Evolutionary conservation across 2,113 vertebrate genomes (phyloP), one percentile per base, ranked within the genome.

Genomic region (Gadus macrocephalus): DNA sequence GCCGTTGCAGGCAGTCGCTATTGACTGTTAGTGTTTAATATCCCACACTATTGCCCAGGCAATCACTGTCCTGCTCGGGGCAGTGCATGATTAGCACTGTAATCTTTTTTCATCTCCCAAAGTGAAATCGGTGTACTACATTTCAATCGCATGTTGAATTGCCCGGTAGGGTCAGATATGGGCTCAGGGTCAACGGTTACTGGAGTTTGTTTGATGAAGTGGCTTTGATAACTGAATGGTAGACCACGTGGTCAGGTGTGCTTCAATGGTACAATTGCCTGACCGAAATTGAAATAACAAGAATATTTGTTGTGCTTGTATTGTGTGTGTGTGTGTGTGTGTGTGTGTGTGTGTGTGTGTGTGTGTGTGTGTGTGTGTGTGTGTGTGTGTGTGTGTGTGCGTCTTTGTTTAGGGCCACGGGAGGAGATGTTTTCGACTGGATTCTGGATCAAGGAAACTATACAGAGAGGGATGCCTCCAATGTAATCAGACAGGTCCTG

Each of bases 381-480:
- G 67, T 74, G 60, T 61, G 35, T 71, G 59, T 69, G 53, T n/a
- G 16, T 28, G 3, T 27, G 11, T 70, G 27, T 25, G 27, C 35
- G 53, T 35, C 27, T 20, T 3, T 60, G 15, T 19, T 62, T 81
- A 94, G 93, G 38, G 93, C 93, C 70, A 94, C 93, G 56, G 93
- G 93, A 63, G 92, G 93, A 25, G 93, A 94, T 66, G 93, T 94
- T 16, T 94, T 94, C 38, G 93, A 94, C 77, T 94, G 93, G 93
- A 94, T 94, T 78, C 86, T 94, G 77, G 92, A 94, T 76, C 92
- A 94, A 65, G 93, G 93, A 35, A 94, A 92, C 86, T 94, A 94
- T 89, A 93, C 93, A 6, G 93, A 95, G 79, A 89, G 89, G 87
- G 93, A 95, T 4, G 93, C 93, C 31, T 90, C 93, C 79, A 93